Evolutionary conservation across 2,113 vertebrate genomes (phyloP), one percentile per base, ranked within the genome.

Genomic region (Calyptomena viridis): DNA sequence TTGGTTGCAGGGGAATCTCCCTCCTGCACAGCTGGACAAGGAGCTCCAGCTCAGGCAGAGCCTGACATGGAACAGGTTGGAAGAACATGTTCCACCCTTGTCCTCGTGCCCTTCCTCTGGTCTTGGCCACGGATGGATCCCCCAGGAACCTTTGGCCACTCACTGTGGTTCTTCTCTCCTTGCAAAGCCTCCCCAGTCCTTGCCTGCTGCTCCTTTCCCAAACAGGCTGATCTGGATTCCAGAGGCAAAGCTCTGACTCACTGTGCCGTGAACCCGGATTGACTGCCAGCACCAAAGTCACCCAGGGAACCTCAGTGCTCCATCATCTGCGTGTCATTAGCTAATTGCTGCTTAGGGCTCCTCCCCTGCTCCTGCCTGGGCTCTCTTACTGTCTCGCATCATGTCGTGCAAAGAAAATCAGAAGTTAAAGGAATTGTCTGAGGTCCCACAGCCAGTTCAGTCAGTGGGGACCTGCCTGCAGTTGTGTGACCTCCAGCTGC

Each of bases 21-120:
- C 40, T 86, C 0, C 0, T 23, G 42, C 16, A 5, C 39, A 84
- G 27, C 18, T 39, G 74, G 55, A 13, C 24, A 23, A 16, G 35
- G 40, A 40, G 8, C 56, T 77, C 24, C 66, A 73, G n/a, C 25
- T 50, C 39, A 27, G 47, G 15, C 27, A 76, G 33, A 37, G 1
- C 6, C 35, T 35, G 35, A 60, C 35, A n/a, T 64, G 19, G 42
- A 37, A 13, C 15, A n/a, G 24, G 4, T 6, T 73, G 40, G 25
- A 44, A 52, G 17, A 27, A 1, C 1, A 14, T 16, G 18, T 46
- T 3, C 31, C 20, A 56, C 12, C 33, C 25, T 33, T 27, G 22
- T 58, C 63, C 52, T 64, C 30, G 1, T 2, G 24, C 31, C 47
- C 25, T 81, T 59, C 13, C n/a, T 52, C 19, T 75, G 37, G 13